These are phyloP conservation scores for Galago senegalensis DNA, from an alignment of 2,797 vertebrate species.

Conservation along the genomic window DNA sequence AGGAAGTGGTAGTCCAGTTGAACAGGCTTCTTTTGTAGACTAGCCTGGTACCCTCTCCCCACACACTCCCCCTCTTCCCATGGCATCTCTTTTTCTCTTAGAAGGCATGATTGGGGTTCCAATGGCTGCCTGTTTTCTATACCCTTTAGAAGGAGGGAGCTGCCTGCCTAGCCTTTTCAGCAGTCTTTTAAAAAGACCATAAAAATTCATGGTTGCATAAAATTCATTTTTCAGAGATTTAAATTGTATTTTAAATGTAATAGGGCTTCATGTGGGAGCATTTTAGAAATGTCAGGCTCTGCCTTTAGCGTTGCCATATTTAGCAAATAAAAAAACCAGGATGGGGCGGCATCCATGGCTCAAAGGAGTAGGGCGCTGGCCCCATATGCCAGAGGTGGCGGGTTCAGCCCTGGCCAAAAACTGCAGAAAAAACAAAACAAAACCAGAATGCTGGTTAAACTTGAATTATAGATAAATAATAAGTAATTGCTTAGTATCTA, in stretches of 20 bases:
- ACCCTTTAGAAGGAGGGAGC: background rate
- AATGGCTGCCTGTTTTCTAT: background rate
- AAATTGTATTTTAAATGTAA: background rate
- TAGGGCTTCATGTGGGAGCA: background rate
- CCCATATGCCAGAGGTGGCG: too few species aligned
- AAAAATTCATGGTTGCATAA: background rate
- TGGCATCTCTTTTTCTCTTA: background rate
- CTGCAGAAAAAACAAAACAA: background rate
- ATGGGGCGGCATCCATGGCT: too few species aligned
- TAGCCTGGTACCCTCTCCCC: background rate
- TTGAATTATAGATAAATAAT: conserved; percentile 47
- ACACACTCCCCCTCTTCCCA: too few species aligned
- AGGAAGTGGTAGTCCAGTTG: background rate
- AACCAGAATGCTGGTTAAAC: background rate
- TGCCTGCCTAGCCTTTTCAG: background rate
- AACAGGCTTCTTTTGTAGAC: background rate
- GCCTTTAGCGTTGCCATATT: conserved; percentile 31
- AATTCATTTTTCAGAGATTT: background rate
- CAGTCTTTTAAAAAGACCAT: background rate
- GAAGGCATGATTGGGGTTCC: background rate
- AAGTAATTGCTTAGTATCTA: background rate
- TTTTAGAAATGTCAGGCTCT: conserved; percentile 26
- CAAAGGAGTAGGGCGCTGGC: too few species aligned
- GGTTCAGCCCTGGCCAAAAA: too few species aligned
- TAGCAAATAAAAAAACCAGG: conserved; percentile 19